phyloP scores from a whole-genome alignment of 2,113 vertebrate genomes.

The Eptatretus burgeri region DNA sequence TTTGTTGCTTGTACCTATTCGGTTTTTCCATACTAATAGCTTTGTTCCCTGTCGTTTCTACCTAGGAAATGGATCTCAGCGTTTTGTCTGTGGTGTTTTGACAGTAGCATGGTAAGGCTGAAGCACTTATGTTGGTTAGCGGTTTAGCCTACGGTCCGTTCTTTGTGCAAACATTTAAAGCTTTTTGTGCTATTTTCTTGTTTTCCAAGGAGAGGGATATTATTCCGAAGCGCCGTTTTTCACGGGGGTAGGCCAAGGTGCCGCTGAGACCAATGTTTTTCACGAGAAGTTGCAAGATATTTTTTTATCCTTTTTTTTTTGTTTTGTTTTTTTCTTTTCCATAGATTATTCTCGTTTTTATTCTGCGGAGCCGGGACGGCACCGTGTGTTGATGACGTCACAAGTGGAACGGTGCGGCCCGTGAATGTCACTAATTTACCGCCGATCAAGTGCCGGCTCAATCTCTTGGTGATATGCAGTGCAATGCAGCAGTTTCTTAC shows the following conservation, averaged over 20 bases:
- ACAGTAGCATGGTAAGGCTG: conserved; percentile 1
- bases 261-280: background rate
- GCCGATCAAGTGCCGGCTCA: no score
- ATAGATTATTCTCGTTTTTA: background rate
- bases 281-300: background rate
- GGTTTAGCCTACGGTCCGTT: background rate
- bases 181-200: background rate
- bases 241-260: background rate
- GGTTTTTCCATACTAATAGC: conserved; percentile 3
- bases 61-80: background rate
- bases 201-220: conserved; percentile 1
- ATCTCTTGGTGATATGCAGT: no score
- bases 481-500: no score
- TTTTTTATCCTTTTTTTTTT: background rate
- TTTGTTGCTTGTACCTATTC: background rate
- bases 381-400: no score
- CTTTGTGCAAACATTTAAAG: background rate
- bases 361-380: no score
- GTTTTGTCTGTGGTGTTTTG: conserved; percentile 4
- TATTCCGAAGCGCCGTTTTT: conserved; percentile 1
- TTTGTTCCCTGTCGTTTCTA: conserved; percentile 2
- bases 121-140: conserved; percentile 5
- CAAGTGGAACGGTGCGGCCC: no score
- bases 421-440: no score
- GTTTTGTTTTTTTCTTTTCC: background rate